Base-by-base conservation (phyloP, 2,888 invertebrate genomes). In the Lochmaea capreae region DNA sequence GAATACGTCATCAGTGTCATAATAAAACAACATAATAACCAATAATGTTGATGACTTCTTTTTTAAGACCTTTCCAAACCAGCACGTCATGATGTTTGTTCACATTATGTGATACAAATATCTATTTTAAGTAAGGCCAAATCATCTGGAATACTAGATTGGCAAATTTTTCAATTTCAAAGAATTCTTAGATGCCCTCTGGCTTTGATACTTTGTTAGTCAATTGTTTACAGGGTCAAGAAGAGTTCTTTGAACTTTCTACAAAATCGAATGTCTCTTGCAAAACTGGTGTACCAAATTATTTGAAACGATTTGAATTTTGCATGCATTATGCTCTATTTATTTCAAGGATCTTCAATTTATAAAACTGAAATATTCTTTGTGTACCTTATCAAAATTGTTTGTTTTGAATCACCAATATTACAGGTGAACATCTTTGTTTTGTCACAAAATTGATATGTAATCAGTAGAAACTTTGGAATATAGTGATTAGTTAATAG, bases 241-340 rank as follows among this genome's bases (percentile, higher is more conserved):
- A 76, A 78, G 80, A 81, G 83, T 83, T 83, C 82, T 81, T 82
- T 83, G 84, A 83, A 83, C 82, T 79, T 82, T 78, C 76, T 61
- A 73, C 42, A 74, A 74, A 74, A 77, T 76, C 75, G 68, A 74
- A 73, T 69, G 65, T 63, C 59, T 73, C 62, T 76, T 76, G 72
- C 73, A 72, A 74, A 76, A 71, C 63, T 65, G 54, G 67, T 72
- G 39, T 71, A 49, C 57, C 61, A 68, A 68, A 68, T 68, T 12
- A 62, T 62, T 63, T n/a, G 12, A 69, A 69, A 42, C 61, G 22
- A 43, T 52, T 54, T 26, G 16, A 54, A 33, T 69, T 62, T 69
- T 67, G 43, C 42, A 59, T 42, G 58, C n/a, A 67, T 43, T 58
- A 43, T 43, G 67, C 59, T 67, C 67, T 59, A 59, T 67, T 67